phyloP scores from a whole-genome alignment of 2,113 vertebrate genomes.

The Pontoporia blainvillei region DNA sequence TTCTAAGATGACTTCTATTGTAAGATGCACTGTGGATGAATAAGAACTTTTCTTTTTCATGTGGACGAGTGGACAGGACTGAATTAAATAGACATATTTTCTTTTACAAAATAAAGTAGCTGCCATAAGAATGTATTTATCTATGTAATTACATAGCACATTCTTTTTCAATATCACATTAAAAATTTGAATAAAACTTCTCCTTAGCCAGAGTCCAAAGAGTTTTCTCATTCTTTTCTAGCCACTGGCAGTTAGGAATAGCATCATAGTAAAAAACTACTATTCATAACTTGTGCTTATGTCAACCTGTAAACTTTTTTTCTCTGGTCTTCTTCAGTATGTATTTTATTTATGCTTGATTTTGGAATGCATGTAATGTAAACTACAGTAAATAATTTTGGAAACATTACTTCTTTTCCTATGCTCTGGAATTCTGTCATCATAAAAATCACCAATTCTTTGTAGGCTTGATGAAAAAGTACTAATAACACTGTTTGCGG shows the following conservation, averaged over 20 bases:
- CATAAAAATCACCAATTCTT: background rate
- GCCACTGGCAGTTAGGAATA: background rate
- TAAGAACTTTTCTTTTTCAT: background rate
- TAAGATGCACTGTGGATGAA: background rate
- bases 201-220: background rate
- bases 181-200: background rate
- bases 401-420: background rate
- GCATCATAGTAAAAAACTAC: background rate
- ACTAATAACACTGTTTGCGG: background rate
- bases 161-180: background rate
- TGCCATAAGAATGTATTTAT: background rate
- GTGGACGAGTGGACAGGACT: background rate
- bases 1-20: background rate
- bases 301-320: background rate
- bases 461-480: background rate
- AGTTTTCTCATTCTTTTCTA: background rate
- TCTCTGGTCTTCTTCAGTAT: background rate
- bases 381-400: background rate
- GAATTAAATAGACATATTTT: background rate
- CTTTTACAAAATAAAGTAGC: conserved; percentile 21
- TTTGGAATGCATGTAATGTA: background rate
- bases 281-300: background rate
- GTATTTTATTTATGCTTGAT: background rate
- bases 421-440: background rate
- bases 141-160: background rate